phyloP scores from a whole-genome alignment of 2,113 vertebrate genomes.

The Cariama cristata region DNA sequence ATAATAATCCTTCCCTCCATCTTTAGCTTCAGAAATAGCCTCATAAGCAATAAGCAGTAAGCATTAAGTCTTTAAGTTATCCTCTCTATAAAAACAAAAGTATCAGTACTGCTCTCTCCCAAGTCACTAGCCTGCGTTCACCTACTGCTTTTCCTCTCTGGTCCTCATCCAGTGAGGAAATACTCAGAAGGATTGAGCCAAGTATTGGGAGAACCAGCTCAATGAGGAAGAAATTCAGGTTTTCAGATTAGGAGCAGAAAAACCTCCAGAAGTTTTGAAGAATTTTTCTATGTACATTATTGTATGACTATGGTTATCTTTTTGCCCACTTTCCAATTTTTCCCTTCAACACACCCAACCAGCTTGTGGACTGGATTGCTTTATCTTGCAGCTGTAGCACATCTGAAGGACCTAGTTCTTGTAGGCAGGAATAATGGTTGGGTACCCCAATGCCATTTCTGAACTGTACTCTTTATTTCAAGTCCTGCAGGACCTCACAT shows the following conservation, averaged over 20 bases:
- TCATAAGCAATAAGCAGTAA: not conserved
- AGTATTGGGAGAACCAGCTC: not conserved
- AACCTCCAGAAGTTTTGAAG: not conserved
- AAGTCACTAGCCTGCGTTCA: not conserved
- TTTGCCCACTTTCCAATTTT: not conserved
- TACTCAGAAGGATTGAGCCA: not conserved
- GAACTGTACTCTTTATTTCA: not conserved
- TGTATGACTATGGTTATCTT: not conserved
- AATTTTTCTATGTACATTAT: not conserved
- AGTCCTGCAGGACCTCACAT: not conserved
- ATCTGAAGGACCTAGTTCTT: not conserved
- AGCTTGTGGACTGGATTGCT: not conserved
- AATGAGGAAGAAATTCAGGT: not conserved
- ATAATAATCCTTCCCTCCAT: not conserved
- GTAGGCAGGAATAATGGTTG: not conserved
- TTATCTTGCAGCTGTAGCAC: not conserved
- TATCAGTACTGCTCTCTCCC: not conserved
- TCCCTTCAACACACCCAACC: not conserved
- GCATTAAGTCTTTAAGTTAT: not conserved
- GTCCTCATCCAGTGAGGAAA: not conserved
- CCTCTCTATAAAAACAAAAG: not conserved
- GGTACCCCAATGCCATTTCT: not conserved
- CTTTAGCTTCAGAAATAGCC: not conserved
- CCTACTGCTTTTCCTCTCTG: not conserved
- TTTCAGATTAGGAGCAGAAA: not conserved